phyloP scores from a whole-genome alignment of 2,888 invertebrate genomes.

The Plusia festucae region DNA sequence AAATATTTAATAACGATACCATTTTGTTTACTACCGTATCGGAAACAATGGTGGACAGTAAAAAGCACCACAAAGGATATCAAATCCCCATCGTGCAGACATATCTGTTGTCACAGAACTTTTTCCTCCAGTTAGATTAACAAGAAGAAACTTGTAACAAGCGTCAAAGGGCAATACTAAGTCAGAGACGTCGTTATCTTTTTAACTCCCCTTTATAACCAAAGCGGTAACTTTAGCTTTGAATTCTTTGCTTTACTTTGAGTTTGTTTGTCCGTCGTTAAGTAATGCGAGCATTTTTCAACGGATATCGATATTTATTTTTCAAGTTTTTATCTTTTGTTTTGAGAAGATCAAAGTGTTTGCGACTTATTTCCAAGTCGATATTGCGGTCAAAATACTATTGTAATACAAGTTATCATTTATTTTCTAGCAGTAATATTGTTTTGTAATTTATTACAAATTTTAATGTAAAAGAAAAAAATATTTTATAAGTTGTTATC shows the following conservation, averaged over 20 bases:
- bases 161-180: conserved; percentile 64
- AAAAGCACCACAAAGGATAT: conserved; percentile 46
- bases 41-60: conserved; percentile 6
- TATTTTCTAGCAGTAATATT: no score
- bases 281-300: conserved; percentile 47
- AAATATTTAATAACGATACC: neutral
- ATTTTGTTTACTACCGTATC: neutral
- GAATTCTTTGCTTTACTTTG: conserved; percentile 38
- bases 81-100: conserved; percentile 42
- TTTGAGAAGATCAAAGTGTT: conserved; percentile 22
- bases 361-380: neutral
- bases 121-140: conserved; percentile 65
- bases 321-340: conserved; percentile 12
- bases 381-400: neutral
- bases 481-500: no score
- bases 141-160: conserved; percentile 69
- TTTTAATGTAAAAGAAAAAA: no score
- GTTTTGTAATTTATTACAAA: no score
- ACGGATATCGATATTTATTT: conserved; percentile 37
- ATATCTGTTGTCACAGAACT: conserved; percentile 63
- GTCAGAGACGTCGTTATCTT: conserved; percentile 70
- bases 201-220: conserved; percentile 66
- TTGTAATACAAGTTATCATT: neutral
- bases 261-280: conserved; percentile 53
- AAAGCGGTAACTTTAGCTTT: conserved; percentile 55